Evolutionary conservation across 2,797 vertebrate genomes (phyloP).

Genomic region (Chelmon rostratus): DNA sequence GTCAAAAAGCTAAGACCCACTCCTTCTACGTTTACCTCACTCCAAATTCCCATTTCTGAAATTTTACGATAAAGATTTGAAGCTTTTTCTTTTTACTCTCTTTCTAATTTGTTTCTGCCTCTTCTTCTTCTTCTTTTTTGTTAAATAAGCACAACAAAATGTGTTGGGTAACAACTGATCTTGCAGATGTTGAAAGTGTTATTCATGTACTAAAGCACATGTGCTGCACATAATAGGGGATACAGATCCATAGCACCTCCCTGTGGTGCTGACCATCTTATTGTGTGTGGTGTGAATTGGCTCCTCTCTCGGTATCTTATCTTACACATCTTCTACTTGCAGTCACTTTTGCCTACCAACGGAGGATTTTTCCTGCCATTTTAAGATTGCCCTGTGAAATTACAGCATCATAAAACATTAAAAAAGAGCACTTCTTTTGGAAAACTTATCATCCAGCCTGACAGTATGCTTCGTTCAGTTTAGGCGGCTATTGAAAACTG

Average conservation of each 20-base stretch:
- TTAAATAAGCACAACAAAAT: slow-evolving; percentile 24
- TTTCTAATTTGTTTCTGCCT: slow-evolving; percentile 1
- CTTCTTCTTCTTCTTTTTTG: neutral
- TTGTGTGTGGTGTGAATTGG: slow-evolving; percentile 70
- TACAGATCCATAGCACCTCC: slow-evolving; percentile 86
- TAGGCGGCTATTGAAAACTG: slow-evolving; percentile 80
- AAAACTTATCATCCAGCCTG: slow-evolving; percentile 78
- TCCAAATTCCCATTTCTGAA: neutral
- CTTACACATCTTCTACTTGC: slow-evolving; percentile 67
- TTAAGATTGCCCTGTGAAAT: slow-evolving; percentile 73
- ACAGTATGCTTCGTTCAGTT: slow-evolving; percentile 82
- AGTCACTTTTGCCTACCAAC: slow-evolving; percentile 73
- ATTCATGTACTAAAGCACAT: slow-evolving; percentile 53
- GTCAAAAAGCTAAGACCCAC: neutral
- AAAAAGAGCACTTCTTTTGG: slow-evolving; percentile 70
- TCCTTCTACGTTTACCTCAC: neutral
- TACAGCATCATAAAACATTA: slow-evolving; percentile 78
- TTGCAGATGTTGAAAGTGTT: slow-evolving; percentile 47
- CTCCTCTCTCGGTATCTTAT: slow-evolving; percentile 75
- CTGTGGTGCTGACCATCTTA: slow-evolving; percentile 82
- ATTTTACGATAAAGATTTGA: neutral
- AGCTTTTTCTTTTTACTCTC: neutral
- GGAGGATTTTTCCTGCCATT: slow-evolving; percentile 75
- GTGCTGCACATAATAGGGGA: slow-evolving; percentile 68
- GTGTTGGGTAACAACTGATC: slow-evolving; percentile 25